Conservation (phyloP, 2,113 vertebrate species). For the Mirounga angustirostris region DNA sequence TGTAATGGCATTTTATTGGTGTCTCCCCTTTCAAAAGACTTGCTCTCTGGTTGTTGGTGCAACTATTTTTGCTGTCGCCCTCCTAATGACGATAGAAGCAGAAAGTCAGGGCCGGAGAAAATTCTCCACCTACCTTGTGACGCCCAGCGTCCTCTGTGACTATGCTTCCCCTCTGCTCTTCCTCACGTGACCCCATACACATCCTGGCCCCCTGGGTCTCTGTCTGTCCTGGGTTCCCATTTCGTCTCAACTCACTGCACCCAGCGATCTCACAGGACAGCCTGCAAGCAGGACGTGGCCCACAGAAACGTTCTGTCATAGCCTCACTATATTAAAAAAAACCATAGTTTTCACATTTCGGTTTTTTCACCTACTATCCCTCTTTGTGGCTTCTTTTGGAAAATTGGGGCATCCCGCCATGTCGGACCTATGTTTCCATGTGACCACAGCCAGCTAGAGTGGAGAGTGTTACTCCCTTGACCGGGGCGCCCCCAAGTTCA, state of each 20-base stretch:
- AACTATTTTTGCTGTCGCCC: rapidly evolving
- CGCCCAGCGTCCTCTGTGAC: rapidly evolving
- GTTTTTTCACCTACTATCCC: not conserved
- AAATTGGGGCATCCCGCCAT: not conserved
- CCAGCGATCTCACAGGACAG: not conserved
- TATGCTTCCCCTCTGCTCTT: rapidly evolving
- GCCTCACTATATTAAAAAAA: not conserved
- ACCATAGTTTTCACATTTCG: not conserved
- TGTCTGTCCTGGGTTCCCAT: not conserved
- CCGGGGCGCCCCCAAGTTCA: not conserved
- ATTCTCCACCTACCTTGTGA: not conserved
- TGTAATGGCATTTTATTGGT: rapidly evolving
- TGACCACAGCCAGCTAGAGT: not conserved
- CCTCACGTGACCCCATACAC: rapidly evolving
- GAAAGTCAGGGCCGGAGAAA: not conserved
- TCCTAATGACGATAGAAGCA: not conserved
- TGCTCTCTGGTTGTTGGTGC: no score
- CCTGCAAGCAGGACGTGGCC: not conserved
- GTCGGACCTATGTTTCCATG: rapidly evolving
- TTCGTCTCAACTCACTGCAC: not conserved
- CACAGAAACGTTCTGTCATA: not conserved
- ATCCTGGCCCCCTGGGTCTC: not conserved
- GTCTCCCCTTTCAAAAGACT: not conserved
- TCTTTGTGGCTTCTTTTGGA: not conserved
- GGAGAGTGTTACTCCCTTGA: rapidly evolving